Evolutionary conservation across 2,888 invertebrate species (phyloP).

Genomic region (Pandemis corylana): DNA sequence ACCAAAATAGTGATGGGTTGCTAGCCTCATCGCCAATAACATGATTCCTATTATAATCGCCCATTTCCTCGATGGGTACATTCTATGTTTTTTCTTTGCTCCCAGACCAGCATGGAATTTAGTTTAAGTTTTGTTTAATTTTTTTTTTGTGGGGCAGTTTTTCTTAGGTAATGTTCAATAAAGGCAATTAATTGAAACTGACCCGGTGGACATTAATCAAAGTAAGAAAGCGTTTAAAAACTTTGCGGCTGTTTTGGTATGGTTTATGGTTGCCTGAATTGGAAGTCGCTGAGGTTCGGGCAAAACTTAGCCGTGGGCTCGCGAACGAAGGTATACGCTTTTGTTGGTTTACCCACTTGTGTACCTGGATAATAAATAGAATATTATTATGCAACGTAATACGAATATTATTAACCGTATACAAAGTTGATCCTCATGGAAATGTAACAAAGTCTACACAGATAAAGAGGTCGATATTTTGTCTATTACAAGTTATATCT

Average conservation of each 20-base stretch:
- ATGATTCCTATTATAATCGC: too few relatives aligned
- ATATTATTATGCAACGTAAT: not conserved
- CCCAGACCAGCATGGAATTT: not conserved
- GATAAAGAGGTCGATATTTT: not conserved
- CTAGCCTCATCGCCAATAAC: too few relatives aligned
- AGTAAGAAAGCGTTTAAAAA: slow-evolving; percentile 53
- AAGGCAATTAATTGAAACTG: slow-evolving; percentile 27
- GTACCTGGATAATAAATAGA: slow-evolving; percentile 13
- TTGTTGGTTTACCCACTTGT: slow-evolving; percentile 18
- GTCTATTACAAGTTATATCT: not conserved
- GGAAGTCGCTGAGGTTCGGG: slow-evolving; percentile 18
- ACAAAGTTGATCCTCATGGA: not conserved
- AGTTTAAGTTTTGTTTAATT: not conserved
- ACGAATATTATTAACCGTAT: not conserved
- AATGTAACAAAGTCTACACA: not conserved
- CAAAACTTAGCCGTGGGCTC: slow-evolving; percentile 25
- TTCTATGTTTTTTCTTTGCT: too few relatives aligned
- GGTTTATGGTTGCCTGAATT: slow-evolving; percentile 43
- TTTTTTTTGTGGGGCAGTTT: not conserved
- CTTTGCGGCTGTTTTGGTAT: slow-evolving; percentile 48
- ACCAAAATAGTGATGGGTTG: too few relatives aligned
- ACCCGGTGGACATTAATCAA: slow-evolving; percentile 52
- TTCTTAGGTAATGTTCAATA: slow-evolving; percentile 7
- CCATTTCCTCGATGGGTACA: too few relatives aligned
- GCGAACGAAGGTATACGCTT: not conserved